These are phyloP conservation scores for Silurus aristotelis DNA, from an alignment of 2,797 vertebrate species.

Conservation along the genomic window DNA sequence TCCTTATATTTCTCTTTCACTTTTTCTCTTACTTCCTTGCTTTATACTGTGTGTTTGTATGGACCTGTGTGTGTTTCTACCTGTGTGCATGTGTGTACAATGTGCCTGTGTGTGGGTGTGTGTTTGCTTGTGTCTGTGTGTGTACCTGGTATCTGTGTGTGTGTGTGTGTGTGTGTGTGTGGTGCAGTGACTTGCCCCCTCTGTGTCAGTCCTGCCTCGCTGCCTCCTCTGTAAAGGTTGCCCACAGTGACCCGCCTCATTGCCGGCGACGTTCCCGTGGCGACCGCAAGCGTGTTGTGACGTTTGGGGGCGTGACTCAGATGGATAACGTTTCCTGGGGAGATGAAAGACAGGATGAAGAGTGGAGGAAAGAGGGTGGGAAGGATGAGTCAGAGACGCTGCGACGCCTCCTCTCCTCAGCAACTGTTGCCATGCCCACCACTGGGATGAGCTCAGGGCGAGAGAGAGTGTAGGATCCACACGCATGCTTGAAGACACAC, in stretches of 20 bases:
- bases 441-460: constrained; percentile 72
- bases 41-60: background rate
- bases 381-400: constrained; percentile 73
- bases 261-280: constrained; percentile 72
- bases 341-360: constrained; percentile 41
- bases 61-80: constrained; percentile 13
- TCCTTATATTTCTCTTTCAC: background rate
- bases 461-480: constrained; percentile 37
- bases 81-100: constrained; percentile 19
- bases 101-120: constrained; percentile 1
- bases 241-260: constrained; percentile 71
- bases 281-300: constrained; percentile 83
- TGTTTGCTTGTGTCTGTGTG: constrained; percentile 26
- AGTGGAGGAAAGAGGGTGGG: constrained; percentile 68
- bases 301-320: constrained; percentile 93
- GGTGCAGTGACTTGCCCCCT: constrained; percentile 78
- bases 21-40: constrained; percentile 14
- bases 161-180: constrained; percentile 43
- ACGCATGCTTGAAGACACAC: constrained; percentile 30
- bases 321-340: constrained; percentile 83
- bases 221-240: constrained; percentile 72
- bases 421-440: constrained; percentile 75
- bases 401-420: constrained; percentile 73
- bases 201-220: constrained; percentile 75
- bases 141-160: constrained; percentile 32